Conservation (phyloP, 1,140 invertebrate genomes). For the Rhagoletis zephyria region DNA sequence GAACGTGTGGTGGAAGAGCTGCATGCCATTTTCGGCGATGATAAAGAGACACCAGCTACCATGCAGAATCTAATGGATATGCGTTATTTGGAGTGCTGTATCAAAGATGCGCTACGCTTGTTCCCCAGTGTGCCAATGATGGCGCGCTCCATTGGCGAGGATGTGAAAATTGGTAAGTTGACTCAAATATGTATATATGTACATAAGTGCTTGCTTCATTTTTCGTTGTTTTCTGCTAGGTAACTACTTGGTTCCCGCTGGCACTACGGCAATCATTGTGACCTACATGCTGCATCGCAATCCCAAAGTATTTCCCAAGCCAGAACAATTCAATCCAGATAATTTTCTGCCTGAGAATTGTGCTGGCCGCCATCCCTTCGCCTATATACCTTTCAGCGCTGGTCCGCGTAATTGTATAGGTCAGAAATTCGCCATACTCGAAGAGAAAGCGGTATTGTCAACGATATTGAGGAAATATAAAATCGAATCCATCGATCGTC, state of each 20-base stretch:
- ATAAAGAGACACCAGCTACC: slow-evolving; percentile 75
- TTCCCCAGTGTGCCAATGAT: slow-evolving; percentile 84
- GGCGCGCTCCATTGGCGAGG: slow-evolving; percentile 77
- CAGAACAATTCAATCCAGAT: slow-evolving; percentile 84
- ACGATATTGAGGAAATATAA: slow-evolving; percentile 80
- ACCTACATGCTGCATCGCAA: slow-evolving; percentile 80
- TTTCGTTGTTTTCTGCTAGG: slow-evolving; percentile 64
- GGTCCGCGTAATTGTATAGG: slow-evolving; percentile 82
- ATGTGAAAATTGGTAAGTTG: slow-evolving; percentile 76
- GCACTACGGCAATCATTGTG: slow-evolving; percentile 76
- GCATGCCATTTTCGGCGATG: slow-evolving; percentile 77
- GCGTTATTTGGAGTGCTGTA: slow-evolving; percentile 82
- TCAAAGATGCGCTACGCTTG: slow-evolving; percentile 80
- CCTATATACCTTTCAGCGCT: slow-evolving; percentile 84
- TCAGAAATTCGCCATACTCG: slow-evolving; percentile 84
- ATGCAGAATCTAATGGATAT: slow-evolving; percentile 79
- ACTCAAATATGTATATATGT: background rate
- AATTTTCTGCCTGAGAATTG: slow-evolving; percentile 80
- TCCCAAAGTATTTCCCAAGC: slow-evolving; percentile 79
- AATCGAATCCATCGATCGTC: slow-evolving; percentile 76
- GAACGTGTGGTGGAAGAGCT: slow-evolving; percentile 80
- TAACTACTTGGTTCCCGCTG: slow-evolving; percentile 75
- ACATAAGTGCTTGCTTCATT: background rate
- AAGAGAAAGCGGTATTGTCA: slow-evolving; percentile 82
- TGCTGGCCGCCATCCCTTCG: slow-evolving; percentile 77